Percentiles rank a stretch among this genome's conserved stretches.
Evolutionary conservation across 2,113 vertebrate species (phyloP).

Genomic region (Pelecanoides urinatrix): DNA sequence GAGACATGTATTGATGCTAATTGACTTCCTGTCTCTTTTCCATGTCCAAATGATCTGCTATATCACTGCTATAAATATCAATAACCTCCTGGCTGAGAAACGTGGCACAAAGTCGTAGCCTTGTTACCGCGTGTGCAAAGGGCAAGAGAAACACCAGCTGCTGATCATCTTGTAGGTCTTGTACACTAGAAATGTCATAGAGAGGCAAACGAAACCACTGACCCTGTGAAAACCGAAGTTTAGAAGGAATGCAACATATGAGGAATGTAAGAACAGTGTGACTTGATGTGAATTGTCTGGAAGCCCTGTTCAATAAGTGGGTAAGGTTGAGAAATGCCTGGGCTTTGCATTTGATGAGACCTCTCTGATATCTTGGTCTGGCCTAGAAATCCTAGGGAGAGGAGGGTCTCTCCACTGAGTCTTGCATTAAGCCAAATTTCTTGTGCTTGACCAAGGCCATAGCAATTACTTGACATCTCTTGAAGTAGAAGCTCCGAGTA

Average conservation of each 20-base stretch:
- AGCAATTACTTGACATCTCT: not conserved
- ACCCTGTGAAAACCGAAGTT: not conserved
- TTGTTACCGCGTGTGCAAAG: not conserved
- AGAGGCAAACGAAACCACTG: not conserved
- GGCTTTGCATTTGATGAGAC: not conserved
- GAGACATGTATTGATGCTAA: not conserved
- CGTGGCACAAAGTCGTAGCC: not conserved
- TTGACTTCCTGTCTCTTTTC: slow-evolving; percentile 39
- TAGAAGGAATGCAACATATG: not conserved
- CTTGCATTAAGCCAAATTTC: not conserved
- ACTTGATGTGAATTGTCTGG: not conserved
- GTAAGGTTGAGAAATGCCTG: not conserved
- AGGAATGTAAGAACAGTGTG: not conserved
- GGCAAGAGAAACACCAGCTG: not conserved
- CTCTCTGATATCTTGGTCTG: not conserved
- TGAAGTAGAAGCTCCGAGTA: not conserved
- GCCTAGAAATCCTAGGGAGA: not conserved
- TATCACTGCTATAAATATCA: slow-evolving; percentile 37
- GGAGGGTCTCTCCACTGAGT: not conserved
- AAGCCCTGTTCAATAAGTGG: not conserved
- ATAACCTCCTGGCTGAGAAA: not conserved
- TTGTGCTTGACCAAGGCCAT: not conserved
- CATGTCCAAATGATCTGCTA: slow-evolving; percentile 38
- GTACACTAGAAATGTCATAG: not conserved
- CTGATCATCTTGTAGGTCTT: not conserved